A percentile compares a stretch with the other conserved stretches of the same genome.
Evolutionary conservation across 2,797 vertebrate genomes (phyloP).

Genomic region (Sebastes umbrosus): DNA sequence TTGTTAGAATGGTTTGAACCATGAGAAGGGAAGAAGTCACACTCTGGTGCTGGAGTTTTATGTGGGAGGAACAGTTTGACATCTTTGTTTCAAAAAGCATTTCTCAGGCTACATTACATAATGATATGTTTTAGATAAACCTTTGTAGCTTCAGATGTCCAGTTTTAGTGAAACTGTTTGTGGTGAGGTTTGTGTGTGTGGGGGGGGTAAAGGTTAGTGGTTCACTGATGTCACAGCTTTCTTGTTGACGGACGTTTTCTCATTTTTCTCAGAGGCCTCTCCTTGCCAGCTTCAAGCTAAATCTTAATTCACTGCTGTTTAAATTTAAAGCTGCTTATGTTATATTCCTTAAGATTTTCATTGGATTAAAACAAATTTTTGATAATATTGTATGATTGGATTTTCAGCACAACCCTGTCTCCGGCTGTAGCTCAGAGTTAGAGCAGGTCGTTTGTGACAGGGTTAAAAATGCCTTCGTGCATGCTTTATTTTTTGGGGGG

Average conservation of each 20-base stretch:
- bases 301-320: not conserved
- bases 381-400: not conserved
- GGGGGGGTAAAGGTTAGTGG: not conserved
- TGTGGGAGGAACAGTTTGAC: not conserved
- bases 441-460: no score
- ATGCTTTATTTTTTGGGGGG: no score
- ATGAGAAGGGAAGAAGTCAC: not conserved
- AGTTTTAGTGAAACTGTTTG: not conserved
- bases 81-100: not conserved
- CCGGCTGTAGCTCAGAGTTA: no score
- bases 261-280: not conserved
- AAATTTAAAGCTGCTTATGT: not conserved
- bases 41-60: not conserved
- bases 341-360: not conserved
- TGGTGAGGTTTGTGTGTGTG: no score
- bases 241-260: not conserved
- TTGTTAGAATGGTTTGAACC: constrained; percentile 17
- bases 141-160: not conserved
- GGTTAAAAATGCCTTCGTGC: no score
- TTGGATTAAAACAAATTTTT: not conserved
- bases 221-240: not conserved
- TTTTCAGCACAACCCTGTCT: no score
- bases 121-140: not conserved
- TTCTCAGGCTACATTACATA: not conserved
- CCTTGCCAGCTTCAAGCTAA: not conserved